Evolutionary conservation across 2,113 vertebrate species (phyloP), one percentile per base, ranked within the genome.

Genomic region (Pteruthius melanotis): DNA sequence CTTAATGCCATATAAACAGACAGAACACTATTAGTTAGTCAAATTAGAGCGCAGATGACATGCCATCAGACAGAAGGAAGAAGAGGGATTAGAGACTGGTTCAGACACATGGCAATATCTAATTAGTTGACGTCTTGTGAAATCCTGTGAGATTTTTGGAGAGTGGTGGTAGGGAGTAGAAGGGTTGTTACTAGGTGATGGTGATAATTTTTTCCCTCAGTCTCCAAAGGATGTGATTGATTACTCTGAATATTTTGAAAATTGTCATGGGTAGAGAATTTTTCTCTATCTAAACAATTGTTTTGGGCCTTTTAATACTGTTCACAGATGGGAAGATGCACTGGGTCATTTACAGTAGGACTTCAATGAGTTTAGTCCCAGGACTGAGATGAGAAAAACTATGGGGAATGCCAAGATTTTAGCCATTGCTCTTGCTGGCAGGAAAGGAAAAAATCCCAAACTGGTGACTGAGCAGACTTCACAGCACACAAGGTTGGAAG

Each of bases 11-110:
- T 66, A 83, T 66, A 66, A 93, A 78, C 66, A 92, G n/a, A 35
- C 20, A 91, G 84, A 93, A 80, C 66, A 72, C 19, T 26, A 85
- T 59, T 81, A 83, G 78, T 70, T 80, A 95, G 60, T 76, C 63
- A 95, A 91, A 95, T 85, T 82, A 72, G 66, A 90, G 63, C 0
- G 0, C 66, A 86, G 90, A 95, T 90, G 82, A 95, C 30, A 85
- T 56, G 80, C 75, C 50, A 44, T 79, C 68, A 91, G 88, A 63
- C 78, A 91, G 81, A 86, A 95, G 63, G 87, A 94, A 75, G 37
- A 81, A 87, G 26, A 83, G 20, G 49, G 72, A 95, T 90, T 92
- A 90, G 56, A 91, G 26, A 33, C 68, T 94, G 66, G 64, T 83
- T 74, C 84, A 93, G 33, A 83, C n/a, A 83, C 21, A 75, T 81